Percentiles rank a stretch among this genome's conserved stretches.
phyloP scores from a whole-genome alignment of 2,888 invertebrate genomes.

The Therioaphis trifolii region DNA sequence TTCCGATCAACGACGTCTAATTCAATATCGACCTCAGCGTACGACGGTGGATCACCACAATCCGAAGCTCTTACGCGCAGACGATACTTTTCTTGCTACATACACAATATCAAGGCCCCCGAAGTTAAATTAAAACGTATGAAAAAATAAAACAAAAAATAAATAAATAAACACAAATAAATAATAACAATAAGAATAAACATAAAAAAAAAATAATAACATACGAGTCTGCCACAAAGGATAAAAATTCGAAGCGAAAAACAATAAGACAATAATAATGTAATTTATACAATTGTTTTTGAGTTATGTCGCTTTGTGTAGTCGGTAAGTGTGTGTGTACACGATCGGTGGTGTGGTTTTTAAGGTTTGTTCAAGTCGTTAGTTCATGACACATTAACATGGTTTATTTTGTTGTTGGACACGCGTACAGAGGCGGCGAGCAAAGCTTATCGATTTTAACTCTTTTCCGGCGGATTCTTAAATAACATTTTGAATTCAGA shows the following conservation, averaged over 20 bases:
- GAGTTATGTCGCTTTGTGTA: not conserved
- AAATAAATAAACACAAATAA: conserved; percentile 60
- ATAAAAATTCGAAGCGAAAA: conserved; percentile 29
- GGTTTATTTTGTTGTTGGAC: no score
- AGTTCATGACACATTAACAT: no score
- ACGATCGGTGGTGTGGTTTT: not conserved
- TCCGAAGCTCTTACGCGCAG: conserved; percentile 97
- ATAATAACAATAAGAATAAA: conserved; percentile 47
- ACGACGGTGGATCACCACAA: conserved; percentile 90
- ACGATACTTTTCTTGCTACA: conserved; percentile 94
- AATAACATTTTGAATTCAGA: no score
- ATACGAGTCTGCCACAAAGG: conserved; percentile 32
- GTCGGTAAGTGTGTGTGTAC: not conserved
- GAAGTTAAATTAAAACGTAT: conserved; percentile 64
- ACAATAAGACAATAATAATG: not conserved
- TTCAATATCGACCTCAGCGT: conserved; percentile 96
- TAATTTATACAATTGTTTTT: not conserved
- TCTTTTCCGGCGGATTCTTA: no score
- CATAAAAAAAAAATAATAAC: conserved; percentile 31
- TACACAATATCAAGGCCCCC: conserved; percentile 69
- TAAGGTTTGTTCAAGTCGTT: not conserved
- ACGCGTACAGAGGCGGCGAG: no score
- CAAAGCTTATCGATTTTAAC: no score
- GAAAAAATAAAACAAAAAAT: conserved; percentile 69
- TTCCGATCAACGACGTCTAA: conserved; percentile 98